These are phyloP conservation scores for Scaptomyza pallida DNA, from an alignment of 1,140 invertebrate species.

Conservation along the genomic window DNA sequence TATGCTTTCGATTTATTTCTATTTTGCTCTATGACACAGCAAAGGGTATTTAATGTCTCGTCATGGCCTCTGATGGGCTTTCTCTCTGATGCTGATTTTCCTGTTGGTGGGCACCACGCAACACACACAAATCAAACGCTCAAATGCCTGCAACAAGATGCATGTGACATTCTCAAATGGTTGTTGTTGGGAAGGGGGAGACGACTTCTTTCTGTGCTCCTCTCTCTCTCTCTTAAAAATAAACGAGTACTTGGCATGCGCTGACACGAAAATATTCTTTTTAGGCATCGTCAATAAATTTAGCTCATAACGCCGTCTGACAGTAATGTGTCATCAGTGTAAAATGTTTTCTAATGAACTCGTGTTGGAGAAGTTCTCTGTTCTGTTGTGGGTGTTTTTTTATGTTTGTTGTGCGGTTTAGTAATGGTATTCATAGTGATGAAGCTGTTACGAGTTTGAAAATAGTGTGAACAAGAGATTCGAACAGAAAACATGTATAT, in stretches of 20 bases:
- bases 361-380: slow-evolving; percentile 7
- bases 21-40: neutral
- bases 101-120: slow-evolving; percentile 34
- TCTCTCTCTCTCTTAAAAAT: slow-evolving; percentile 40
- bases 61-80: slow-evolving; percentile 20
- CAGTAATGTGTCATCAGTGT: slow-evolving; percentile 77
- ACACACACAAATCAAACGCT: slow-evolving; percentile 61
- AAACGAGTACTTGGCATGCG: slow-evolving; percentile 67
- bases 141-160: slow-evolving; percentile 48
- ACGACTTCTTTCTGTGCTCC: too few relatives aligned
- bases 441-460: slow-evolving; percentile 22
- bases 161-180: slow-evolving; percentile 62
- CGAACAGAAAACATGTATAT: too few relatives aligned
- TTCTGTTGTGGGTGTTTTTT: slow-evolving; percentile 40
- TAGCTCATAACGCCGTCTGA: slow-evolving; percentile 75
- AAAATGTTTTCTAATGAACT: slow-evolving; percentile 75
- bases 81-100: slow-evolving; percentile 16
- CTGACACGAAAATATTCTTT: slow-evolving; percentile 68
- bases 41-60: slow-evolving; percentile 43
- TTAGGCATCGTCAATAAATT: slow-evolving; percentile 72
- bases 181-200: neutral
- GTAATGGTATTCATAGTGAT: slow-evolving; percentile 26
- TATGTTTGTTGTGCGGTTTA: slow-evolving; percentile 36
- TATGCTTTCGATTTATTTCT: neutral
- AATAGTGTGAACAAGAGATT: neutral